Conservation (phyloP, 2,797 vertebrate species). For the Serranus cabrilla region DNA sequence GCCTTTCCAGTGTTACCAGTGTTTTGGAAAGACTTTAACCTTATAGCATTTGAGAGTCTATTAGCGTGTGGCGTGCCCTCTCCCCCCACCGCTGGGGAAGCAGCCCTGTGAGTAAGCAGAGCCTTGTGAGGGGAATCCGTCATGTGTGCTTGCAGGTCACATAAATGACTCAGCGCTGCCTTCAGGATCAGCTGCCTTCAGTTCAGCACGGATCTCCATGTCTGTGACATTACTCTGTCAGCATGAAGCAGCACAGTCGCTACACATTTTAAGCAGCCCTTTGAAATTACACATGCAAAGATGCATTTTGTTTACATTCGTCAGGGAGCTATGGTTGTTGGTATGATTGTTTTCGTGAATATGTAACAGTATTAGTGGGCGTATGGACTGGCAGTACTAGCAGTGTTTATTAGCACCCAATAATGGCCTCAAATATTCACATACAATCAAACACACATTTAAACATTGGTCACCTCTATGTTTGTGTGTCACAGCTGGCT, state of each 20-base stretch:
- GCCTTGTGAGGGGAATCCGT: slow-evolving; percentile 29
- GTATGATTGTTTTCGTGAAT: slow-evolving; percentile 14
- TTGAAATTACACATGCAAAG: background rate
- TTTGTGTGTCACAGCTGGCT: too few species aligned
- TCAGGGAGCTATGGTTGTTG: background rate
- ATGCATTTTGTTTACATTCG: slow-evolving; percentile 11
- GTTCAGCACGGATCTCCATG: slow-evolving; percentile 37
- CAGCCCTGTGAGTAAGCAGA: slow-evolving; percentile 55
- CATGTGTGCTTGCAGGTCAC: slow-evolving; percentile 51
- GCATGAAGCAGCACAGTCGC: slow-evolving; percentile 35
- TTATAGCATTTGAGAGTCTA: background rate
- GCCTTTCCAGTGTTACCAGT: too few species aligned
- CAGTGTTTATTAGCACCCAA: background rate
- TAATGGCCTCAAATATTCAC: background rate
- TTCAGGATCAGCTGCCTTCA: slow-evolving; percentile 48
- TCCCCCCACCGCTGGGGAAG: slow-evolving; percentile 16
- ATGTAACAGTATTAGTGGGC: background rate
- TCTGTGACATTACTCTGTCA: slow-evolving; percentile 29
- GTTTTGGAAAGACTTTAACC: too few species aligned
- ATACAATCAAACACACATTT: background rate
- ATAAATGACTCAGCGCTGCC: slow-evolving; percentile 64
- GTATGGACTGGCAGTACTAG: background rate
- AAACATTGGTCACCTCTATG: background rate
- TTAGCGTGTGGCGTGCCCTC: too few species aligned
- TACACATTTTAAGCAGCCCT: slow-evolving; percentile 23